Conservation (phyloP, 2,113 vertebrate genomes). For the Megaceryle maxima region DNA sequence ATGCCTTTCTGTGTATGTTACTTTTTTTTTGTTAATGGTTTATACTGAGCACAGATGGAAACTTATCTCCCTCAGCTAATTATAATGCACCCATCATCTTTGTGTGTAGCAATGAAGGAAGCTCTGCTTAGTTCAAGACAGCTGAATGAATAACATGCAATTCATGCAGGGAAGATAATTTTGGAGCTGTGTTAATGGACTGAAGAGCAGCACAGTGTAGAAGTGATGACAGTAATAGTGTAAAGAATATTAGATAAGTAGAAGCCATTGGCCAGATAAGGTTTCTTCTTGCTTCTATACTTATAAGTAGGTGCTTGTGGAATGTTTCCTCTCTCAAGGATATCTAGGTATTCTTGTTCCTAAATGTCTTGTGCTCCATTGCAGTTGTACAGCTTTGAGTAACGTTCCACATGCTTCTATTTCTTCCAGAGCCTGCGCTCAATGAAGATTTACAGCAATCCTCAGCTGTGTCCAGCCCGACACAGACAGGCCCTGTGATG, state of each 20-base stretch:
- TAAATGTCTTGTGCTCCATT: neutral
- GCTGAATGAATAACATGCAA: neutral
- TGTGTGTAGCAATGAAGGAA: neutral
- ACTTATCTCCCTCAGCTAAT: neutral
- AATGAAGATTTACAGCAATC: constrained; percentile 82
- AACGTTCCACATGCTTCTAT: neutral
- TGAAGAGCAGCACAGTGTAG: neutral
- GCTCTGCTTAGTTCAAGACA: neutral
- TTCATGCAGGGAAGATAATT: constrained; percentile 5
- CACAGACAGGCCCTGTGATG: constrained; percentile 78
- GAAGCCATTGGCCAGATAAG: neutral
- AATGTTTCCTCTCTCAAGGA: neutral
- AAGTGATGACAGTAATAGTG: neutral
- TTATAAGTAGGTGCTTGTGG: neutral
- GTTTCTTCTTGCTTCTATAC: neutral
- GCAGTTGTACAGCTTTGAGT: neutral
- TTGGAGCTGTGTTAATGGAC: neutral
- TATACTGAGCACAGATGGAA: neutral
- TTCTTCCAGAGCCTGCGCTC: constrained; percentile 79
- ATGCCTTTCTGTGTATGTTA: neutral
- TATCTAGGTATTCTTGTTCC: neutral
- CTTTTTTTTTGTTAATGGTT: neutral
- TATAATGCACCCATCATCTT: neutral
- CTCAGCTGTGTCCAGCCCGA: constrained; percentile 85
- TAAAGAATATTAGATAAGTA: neutral